These are phyloP conservation scores for Antechinus flavipes DNA, from an alignment of 2,113 vertebrate genomes.

Conservation along the genomic window DNA sequence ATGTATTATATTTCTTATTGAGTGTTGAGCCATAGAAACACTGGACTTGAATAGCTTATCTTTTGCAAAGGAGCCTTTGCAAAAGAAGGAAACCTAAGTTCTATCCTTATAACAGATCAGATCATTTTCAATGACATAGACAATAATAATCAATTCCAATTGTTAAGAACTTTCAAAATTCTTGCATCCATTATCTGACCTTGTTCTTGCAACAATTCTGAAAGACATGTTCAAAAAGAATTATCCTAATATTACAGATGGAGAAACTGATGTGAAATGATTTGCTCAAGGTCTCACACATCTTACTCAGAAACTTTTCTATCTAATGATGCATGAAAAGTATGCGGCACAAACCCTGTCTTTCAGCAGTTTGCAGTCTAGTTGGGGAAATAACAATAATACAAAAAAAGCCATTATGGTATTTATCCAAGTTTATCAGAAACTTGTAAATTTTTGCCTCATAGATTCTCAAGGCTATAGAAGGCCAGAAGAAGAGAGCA, in stretches of 20 bases:
- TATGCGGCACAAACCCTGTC: background rate
- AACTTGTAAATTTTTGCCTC: no score
- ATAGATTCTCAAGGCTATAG: no score
- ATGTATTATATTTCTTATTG: background rate
- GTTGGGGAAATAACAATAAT: background rate
- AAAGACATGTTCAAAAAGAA: background rate
- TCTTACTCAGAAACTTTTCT: background rate
- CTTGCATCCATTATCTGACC: background rate
- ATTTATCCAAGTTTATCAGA: background rate
- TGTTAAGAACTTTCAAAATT: background rate
- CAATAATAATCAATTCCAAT: background rate
- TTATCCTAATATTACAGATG: background rate
- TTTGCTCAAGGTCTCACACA: background rate
- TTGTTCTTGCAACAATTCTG: background rate
- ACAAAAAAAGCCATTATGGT: background rate
- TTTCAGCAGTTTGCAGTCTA: background rate
- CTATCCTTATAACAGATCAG: background rate
- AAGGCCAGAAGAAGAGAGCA: no score
- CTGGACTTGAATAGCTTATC: background rate
- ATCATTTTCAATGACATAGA: background rate
- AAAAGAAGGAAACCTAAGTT: background rate
- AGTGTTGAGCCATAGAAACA: background rate
- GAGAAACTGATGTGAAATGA: background rate
- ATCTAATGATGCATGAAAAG: background rate
- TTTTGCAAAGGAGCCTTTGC: background rate